Evolutionary conservation across 2,113 vertebrate species (phyloP), one percentile per base, ranked within the genome.

Genomic region (Ceyx melanurus): DNA sequence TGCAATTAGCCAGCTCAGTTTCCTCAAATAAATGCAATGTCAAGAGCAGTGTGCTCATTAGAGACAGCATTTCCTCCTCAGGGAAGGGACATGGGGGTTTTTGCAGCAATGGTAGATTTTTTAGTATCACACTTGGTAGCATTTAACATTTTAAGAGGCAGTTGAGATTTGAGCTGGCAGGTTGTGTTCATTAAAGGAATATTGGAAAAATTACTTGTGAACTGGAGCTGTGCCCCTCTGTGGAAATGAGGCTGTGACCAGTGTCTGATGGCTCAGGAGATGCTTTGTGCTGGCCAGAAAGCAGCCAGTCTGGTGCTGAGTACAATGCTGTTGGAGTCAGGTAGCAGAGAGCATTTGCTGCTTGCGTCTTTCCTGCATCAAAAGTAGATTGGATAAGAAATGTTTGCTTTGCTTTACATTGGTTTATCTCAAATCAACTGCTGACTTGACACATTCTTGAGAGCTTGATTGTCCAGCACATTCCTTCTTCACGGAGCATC

Each of bases 1-100:
- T 86, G 82, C 74, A 70, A 80, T 88, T 80, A 91, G 62, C 74
- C 50, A 68, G 37, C 71, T 91, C 28, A 51, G 54, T 87, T 95
- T 89, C 45, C 81, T 79, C 74, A 72, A 78, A 83, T 90, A 92
- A 86, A 84, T 79, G 54, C 37, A 8, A 19, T 8, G 13, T 73
- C 68, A 84, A 84, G 77, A 88, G 57, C 51, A 77, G 48, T n/a
- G 3, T 54, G 71, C 71, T 93, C 33, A n/a, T 73, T 92, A 66
- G 31, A 84, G 61, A 37, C 4, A 43, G 23, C 51, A 40, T 37
- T 75, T 93, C 78, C 71, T 84, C 57, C 17, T 10, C 33, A 67
- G 67, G 81, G 61, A 81, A 78, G n/a, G n/a, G 19, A 56, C 3
- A 77, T 68, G 26, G 29, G 29, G 28, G 50, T 35, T 29, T 35